phyloP scores from a whole-genome alignment of 2,888 invertebrate species.

The Barypeithes pellucidus region DNA sequence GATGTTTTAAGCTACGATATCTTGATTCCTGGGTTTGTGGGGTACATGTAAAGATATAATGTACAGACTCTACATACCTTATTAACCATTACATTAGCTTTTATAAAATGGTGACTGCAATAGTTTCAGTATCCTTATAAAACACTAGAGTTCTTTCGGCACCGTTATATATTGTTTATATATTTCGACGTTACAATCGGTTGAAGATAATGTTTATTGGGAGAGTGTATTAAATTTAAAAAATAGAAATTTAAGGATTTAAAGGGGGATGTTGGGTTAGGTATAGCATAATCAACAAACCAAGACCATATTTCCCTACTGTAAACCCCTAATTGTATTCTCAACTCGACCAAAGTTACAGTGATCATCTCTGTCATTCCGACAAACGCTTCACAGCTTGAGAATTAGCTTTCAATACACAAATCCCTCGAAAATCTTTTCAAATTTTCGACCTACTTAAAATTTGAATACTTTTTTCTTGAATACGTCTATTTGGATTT shows the following conservation, averaged over 20 bases:
- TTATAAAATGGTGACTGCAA: no score
- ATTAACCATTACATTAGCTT: no score
- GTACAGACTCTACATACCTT: no score
- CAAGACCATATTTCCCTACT: background rate
- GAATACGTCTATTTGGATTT: conserved; percentile 22
- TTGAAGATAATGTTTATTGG: background rate
- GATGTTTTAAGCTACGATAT: no score
- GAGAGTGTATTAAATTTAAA: background rate
- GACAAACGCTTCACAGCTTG: conserved; percentile 17
- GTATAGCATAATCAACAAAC: no score
- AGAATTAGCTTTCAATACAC: conserved; percentile 21
- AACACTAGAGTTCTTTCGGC: no score
- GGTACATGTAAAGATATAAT: no score
- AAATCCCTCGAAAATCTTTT: conserved; percentile 9
- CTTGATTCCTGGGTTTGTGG: no score
- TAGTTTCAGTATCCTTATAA: no score
- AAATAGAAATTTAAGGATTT: background rate
- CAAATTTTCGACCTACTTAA: conserved; percentile 20
- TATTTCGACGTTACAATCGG: no score
- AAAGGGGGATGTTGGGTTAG: no score
- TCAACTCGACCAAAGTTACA: background rate
- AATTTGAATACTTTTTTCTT: conserved; percentile 10
- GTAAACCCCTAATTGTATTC: background rate
- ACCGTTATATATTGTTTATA: no score
- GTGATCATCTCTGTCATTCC: conserved; percentile 3